These are phyloP conservation scores for Leptopilina clavipes DNA, from an alignment of 1,140 invertebrate species.

Conservation along the genomic window DNA sequence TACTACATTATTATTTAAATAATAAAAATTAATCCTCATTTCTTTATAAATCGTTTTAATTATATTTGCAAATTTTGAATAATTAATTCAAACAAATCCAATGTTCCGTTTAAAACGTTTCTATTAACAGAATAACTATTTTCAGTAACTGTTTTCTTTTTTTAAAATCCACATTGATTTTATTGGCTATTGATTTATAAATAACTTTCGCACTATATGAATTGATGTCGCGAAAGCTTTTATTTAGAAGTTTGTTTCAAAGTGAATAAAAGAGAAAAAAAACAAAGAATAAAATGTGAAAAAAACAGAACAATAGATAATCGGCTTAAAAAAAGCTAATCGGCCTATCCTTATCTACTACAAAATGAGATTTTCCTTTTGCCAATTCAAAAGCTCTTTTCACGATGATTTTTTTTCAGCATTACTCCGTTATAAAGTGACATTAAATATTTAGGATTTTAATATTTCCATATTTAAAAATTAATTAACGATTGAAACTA, in stretches of 20 bases:
- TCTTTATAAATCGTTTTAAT: neutral
- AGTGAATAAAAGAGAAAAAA: neutral
- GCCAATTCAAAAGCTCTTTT: neutral
- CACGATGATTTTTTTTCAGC: neutral
- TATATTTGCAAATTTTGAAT: neutral
- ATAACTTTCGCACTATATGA: neutral
- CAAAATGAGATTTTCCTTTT: conserved; percentile 20
- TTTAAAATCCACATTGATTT: neutral
- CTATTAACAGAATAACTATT: neutral
- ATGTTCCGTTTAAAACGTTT: neutral
- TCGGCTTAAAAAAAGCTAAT: conserved; percentile 9
- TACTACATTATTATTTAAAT: too few species aligned
- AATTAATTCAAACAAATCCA: neutral
- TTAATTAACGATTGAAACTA: too few species aligned
- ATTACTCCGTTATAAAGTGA: neutral
- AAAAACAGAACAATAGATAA: conserved; percentile 5
- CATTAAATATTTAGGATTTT: neutral
- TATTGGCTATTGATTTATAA: neutral
- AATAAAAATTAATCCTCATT: too few species aligned
- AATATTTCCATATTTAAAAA: too few species aligned
- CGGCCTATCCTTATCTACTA: neutral
- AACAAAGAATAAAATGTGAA: neutral
- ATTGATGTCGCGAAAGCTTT: neutral
- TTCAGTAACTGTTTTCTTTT: too few species aligned
- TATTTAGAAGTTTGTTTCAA: neutral